A percentile compares a stretch with the other conserved stretches of the same genome.
Evolutionary conservation across 2,888 invertebrate species (phyloP).

Genomic region (Cylloceria caligata): DNA sequence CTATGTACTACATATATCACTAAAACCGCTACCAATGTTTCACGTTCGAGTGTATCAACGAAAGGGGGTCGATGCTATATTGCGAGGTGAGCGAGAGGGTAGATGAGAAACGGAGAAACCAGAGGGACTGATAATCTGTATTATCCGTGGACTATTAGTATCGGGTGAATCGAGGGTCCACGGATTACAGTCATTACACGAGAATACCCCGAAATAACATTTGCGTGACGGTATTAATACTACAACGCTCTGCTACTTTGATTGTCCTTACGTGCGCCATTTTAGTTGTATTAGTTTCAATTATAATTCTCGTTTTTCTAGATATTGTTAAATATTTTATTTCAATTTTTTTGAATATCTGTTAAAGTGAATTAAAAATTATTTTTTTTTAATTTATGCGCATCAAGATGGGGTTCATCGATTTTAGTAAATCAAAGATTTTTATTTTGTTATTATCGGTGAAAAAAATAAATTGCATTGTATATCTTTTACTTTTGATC

Average conservation of each 20-base stretch:
- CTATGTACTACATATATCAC: conserved; percentile 8
- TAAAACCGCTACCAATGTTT: background rate
- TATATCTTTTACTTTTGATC: too few relatives aligned
- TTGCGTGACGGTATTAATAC: conserved; percentile 73
- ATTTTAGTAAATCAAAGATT: too few relatives aligned
- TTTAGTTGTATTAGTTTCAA: conserved; percentile 53
- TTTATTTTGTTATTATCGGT: too few relatives aligned
- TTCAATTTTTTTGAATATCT: background rate
- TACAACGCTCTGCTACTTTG: conserved; percentile 10
- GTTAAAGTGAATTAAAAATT: background rate
- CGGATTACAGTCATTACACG: conserved; percentile 81
- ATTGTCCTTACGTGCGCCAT: conserved; percentile 60
- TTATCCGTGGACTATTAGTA: conserved; percentile 83
- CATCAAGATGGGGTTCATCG: too few relatives aligned
- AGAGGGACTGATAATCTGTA: conserved; percentile 82
- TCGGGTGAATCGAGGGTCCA: conserved; percentile 80
- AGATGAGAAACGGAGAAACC: conserved; percentile 65
- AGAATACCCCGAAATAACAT: conserved; percentile 77
- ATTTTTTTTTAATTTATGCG: too few relatives aligned
- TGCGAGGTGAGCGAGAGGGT: conserved; percentile 20
- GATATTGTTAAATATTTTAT: background rate
- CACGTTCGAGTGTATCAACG: conserved; percentile 2
- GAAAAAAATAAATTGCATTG: too few relatives aligned
- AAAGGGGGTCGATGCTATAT: conserved; percentile 36
- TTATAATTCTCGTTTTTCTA: conserved; percentile 64